Evolutionary conservation across 1,140 invertebrate species (phyloP).

Genomic region (Heliothis virescens): DNA sequence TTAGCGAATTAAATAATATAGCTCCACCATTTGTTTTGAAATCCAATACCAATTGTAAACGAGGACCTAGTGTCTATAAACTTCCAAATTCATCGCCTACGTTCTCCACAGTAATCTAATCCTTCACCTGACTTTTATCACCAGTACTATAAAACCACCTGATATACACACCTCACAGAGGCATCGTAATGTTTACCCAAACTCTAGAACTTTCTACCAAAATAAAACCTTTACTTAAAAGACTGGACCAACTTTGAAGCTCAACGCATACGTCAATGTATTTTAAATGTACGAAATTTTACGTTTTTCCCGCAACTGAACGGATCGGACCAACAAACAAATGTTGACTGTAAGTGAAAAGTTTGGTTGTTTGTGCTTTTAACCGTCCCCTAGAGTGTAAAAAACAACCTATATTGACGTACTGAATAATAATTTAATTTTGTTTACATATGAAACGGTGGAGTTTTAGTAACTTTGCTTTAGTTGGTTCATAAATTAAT

Average conservation of each 20-base stretch:
- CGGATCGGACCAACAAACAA: constrained; percentile 58
- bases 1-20: no score
- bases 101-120: constrained; percentile 7
- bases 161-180: background rate
- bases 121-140: constrained; percentile 11
- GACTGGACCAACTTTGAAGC: constrained; percentile 21
- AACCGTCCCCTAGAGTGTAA: constrained; percentile 54
- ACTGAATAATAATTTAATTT: constrained; percentile 64
- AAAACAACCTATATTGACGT: constrained; percentile 62
- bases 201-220: constrained; percentile 23
- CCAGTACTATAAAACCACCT: background rate
- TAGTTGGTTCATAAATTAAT: constrained; percentile 35
- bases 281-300: constrained; percentile 54
- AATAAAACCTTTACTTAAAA: constrained; percentile 22
- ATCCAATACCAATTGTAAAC: background rate
- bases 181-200: background rate
- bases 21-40: no score
- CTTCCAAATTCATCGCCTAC: background rate
- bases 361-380: constrained; percentile 69
- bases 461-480: constrained; percentile 54
- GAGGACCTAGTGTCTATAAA: background rate
- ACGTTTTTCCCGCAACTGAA: constrained; percentile 53
- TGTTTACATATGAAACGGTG: constrained; percentile 58
- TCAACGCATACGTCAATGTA: constrained; percentile 40
- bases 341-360: constrained; percentile 69